phyloP scores from a whole-genome alignment of 1,140 invertebrate species.

The Metopolophium dirhodum region DNA sequence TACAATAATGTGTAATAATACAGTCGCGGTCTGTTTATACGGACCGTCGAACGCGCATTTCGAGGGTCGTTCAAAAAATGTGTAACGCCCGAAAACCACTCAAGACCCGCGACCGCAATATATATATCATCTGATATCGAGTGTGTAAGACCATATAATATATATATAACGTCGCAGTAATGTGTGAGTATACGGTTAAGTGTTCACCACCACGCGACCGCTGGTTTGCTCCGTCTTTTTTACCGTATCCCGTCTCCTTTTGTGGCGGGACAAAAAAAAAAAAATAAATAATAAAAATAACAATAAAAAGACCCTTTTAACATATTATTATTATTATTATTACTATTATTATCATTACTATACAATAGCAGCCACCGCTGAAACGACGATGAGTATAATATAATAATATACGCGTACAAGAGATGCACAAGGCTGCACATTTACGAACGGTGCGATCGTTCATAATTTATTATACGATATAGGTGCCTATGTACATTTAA shows the following conservation, averaged over 20 bases:
- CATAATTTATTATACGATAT: neutral
- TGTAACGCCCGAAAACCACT: constrained; percentile 42
- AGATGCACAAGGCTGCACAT: neutral
- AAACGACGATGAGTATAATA: neutral
- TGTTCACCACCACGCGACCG: neutral
- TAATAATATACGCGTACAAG: neutral
- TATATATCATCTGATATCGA: neutral
- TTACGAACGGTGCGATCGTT: neutral
- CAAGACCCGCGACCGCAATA: neutral
- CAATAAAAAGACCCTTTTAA: constrained; percentile 16
- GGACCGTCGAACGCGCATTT: neutral
- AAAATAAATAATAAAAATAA: neutral
- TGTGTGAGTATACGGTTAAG: neutral
- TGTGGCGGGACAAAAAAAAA: neutral
- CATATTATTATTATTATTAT: constrained; percentile 6
- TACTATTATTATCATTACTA: neutral
- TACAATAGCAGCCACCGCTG: neutral
- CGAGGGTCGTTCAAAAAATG: constrained; percentile 12
- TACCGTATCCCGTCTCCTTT: neutral
- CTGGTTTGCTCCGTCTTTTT: neutral
- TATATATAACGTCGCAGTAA: neutral
- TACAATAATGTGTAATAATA: neutral
- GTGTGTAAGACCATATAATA: neutral
- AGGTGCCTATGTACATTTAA: neutral
- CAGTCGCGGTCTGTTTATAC: neutral